phyloP scores from a whole-genome alignment of 30 jellyfish, hydroid and myxozoan genomes.

The Pelagia noctiluca region DNA sequence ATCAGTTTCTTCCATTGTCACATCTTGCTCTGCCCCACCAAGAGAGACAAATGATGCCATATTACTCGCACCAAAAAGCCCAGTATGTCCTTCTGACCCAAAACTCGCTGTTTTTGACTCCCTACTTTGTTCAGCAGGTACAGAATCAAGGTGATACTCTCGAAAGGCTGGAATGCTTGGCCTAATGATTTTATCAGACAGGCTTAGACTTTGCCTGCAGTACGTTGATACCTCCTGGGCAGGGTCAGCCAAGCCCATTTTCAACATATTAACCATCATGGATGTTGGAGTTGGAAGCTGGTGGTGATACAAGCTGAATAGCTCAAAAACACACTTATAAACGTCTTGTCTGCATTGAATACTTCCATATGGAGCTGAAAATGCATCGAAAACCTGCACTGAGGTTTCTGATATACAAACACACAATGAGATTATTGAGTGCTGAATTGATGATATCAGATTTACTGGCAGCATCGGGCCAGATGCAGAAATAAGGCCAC shows the following conservation, averaged over 20 bases:
- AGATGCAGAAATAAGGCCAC: neutral
- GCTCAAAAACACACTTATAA: constrained; percentile 30
- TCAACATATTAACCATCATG: constrained; percentile 10
- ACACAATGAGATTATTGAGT: constrained; percentile 7
- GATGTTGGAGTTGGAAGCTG: constrained; percentile 52
- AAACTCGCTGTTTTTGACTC: too few relatives aligned
- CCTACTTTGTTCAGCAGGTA: neutral
- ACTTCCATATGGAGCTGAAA: constrained; percentile 62
- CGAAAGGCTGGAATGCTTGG: constrained; percentile 59
- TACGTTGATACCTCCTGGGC: constrained; percentile 28
- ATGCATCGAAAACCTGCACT: neutral
- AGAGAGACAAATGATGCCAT: too few relatives aligned
- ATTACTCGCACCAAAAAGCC: too few relatives aligned
- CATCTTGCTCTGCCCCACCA: too few relatives aligned
- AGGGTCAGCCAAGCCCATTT: constrained; percentile 24
- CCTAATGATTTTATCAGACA: constrained; percentile 26
- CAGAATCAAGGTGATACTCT: constrained; percentile 21
- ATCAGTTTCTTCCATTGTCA: too few relatives aligned
- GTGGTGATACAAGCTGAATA: constrained; percentile 47
- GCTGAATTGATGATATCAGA: constrained; percentile 11
- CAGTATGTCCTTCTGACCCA: too few relatives aligned
- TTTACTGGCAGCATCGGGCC: constrained; percentile 39
- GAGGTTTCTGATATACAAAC: neutral
- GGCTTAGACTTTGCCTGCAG: constrained; percentile 6
- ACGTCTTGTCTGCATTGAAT: constrained; percentile 33